phyloP scores from a whole-genome alignment of 1,140 invertebrate species.

The Cydia splendana region DNA sequence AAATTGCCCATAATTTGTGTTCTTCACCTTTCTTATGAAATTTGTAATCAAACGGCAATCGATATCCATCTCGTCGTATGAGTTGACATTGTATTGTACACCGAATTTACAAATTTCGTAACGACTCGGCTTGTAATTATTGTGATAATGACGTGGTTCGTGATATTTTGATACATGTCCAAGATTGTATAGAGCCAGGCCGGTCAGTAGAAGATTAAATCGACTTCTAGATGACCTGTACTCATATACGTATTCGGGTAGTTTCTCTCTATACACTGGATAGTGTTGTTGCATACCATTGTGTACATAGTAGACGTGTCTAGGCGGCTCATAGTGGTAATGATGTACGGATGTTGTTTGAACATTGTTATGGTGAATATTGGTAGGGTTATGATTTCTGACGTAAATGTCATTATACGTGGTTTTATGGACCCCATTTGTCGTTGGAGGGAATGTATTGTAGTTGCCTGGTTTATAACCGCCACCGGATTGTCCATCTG shows the following conservation, averaged over 20 bases:
- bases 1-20: background rate
- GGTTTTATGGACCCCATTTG: background rate
- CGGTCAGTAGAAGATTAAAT: background rate
- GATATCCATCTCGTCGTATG: slow-evolving; percentile 1
- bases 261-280: background rate
- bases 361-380: background rate
- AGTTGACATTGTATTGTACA: background rate
- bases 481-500: background rate
- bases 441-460: background rate
- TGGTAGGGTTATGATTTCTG: background rate
- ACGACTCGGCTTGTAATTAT: background rate
- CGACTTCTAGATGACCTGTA: slow-evolving; percentile 21
- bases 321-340: slow-evolving; percentile 1
- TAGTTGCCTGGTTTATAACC: background rate
- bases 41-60: slow-evolving; percentile 23
- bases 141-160: background rate
- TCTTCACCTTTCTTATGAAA: background rate
- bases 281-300: background rate
- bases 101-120: slow-evolving; percentile 13
- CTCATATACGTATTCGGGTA: slow-evolving; percentile 15
- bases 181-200: slow-evolving; percentile 23
- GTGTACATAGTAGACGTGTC: background rate
- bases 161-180: background rate
- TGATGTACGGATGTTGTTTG: background rate
- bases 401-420: background rate